Evolutionary conservation across 1,140 invertebrate genomes (phyloP), one percentile per base, ranked within the genome.

Genomic region (Tribolium castaneum): DNA sequence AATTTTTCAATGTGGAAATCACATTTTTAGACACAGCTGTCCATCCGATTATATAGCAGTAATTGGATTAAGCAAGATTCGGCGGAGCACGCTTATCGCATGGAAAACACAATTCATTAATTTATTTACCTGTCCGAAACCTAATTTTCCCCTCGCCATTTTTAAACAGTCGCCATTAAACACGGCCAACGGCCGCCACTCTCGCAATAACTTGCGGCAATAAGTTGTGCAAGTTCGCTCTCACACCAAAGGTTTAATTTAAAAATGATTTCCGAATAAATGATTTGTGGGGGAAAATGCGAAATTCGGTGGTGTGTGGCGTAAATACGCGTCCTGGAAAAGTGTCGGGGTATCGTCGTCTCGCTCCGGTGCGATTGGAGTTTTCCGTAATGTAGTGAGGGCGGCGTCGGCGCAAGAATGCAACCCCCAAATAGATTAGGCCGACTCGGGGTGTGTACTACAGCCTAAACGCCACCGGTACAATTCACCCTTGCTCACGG

Each of bases 391-490:
- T 66, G 54, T 59, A 71, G 72, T 73, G 77, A 78, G 72, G 77
- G 77, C 59, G 72, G 80, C 81, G 76, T 81, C 77, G 77, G 81
- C 81, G 81, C 77, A 74, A 73, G 39, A 35, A 80, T 80, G 59
- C 76, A 59, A 77, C 59, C 76, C 78, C 73, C 77, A 74, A 77
- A 81, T 78, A 79, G 80, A 81, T 82, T 79, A 78, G 76, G 74
- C 79, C 77, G 82, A 79, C 80, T 83, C 83, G 82, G 83, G 83
- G 83, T 84, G 83, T 84, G 83, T 84, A 84, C 83, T 83, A 83
- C 79, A 80, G 79, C 78, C 77, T 77, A 81, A 80, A 80, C 77
- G 78, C 77, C 62, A 80, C 81, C 80, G 78, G 77, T 71, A 62
- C 49, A 54, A 70, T 77, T 62, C 51, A 76, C 71, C 75, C 62